These are phyloP conservation scores for Dicrurus megarhynchus DNA, from an alignment of 2,113 vertebrate species.

Conservation along the genomic window DNA sequence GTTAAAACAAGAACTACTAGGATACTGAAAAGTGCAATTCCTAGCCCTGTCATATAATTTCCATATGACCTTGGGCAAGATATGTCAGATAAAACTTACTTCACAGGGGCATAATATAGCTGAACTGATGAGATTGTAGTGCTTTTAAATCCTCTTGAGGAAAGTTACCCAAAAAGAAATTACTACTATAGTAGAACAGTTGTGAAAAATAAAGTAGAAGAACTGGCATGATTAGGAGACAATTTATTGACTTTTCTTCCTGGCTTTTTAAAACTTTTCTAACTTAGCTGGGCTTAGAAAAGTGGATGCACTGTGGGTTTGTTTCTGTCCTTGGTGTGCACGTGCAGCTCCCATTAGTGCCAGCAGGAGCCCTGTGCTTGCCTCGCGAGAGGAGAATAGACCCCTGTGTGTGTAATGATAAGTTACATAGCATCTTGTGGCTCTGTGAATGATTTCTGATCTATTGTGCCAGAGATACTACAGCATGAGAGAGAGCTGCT, in stretches of 20 bases:
- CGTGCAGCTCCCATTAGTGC: slow-evolving; percentile 35
- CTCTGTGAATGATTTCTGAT: slow-evolving; percentile 59
- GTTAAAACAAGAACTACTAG: slow-evolving; percentile 9
- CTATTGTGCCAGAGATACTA: slow-evolving; percentile 52
- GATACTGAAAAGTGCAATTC: background rate
- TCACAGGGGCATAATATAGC: background rate
- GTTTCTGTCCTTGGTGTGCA: slow-evolving; percentile 25
- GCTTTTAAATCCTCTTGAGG: slow-evolving; percentile 24
- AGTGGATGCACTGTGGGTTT: background rate
- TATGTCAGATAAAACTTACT: background rate
- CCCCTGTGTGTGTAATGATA: slow-evolving; percentile 50
- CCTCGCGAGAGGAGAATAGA: background rate
- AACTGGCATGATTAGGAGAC: background rate
- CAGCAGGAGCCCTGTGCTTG: slow-evolving; percentile 43
- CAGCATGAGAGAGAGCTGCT: slow-evolving; percentile 41
- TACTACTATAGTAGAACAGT: background rate
- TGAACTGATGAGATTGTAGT: slow-evolving; percentile 15
- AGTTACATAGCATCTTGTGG: slow-evolving; percentile 35
- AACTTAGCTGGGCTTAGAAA: background rate
- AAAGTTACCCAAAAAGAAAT: slow-evolving; percentile 7
- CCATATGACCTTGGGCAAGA: slow-evolving; percentile 10
- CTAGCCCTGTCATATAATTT: background rate
- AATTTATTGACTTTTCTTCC: background rate
- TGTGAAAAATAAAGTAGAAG: slow-evolving; percentile 1
- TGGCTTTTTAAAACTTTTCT: background rate